These are phyloP conservation scores for Diplogasteroides magnus DNA, from an alignment of 1,140 invertebrate species.

Conservation along the genomic window DNA sequence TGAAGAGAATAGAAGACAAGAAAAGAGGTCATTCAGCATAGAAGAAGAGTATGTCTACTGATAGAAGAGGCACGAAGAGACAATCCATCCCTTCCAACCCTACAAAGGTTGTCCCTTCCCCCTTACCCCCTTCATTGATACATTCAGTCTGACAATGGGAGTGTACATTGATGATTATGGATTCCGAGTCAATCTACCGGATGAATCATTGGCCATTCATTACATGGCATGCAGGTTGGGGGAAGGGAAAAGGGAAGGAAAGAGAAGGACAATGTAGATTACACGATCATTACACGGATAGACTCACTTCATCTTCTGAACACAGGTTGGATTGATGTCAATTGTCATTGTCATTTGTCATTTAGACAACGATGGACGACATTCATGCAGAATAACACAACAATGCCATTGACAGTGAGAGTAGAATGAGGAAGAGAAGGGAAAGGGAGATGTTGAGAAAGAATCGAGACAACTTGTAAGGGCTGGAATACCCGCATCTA, in stretches of 20 bases:
- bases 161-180: conserved; percentile 61
- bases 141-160: conserved; percentile 54
- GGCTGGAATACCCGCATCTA: conserved; percentile 58
- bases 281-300: conserved; percentile 56
- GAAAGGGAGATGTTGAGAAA: no score
- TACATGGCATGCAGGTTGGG: conserved; percentile 62
- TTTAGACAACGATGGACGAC: conserved; percentile 16
- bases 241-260: no score
- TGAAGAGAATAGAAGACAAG: no score
- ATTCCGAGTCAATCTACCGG: conserved; percentile 58
- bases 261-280: no score
- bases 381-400: conserved; percentile 16
- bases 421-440: conserved; percentile 28
- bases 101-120: conserved; percentile 57
- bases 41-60: conserved; percentile 57
- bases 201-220: conserved; percentile 58
- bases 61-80: conserved; percentile 59
- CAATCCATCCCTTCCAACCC: conserved; percentile 61
- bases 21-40: no score
- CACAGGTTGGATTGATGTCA: neutral
- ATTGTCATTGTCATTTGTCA: neutral
- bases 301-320: conserved; percentile 38
- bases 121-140: neutral
- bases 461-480: conserved; percentile 59
- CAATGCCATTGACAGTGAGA: conserved; percentile 16